Evolutionary conservation across 1,140 invertebrate species (phyloP).

Genomic region (Anagrus nilaparvatae): DNA sequence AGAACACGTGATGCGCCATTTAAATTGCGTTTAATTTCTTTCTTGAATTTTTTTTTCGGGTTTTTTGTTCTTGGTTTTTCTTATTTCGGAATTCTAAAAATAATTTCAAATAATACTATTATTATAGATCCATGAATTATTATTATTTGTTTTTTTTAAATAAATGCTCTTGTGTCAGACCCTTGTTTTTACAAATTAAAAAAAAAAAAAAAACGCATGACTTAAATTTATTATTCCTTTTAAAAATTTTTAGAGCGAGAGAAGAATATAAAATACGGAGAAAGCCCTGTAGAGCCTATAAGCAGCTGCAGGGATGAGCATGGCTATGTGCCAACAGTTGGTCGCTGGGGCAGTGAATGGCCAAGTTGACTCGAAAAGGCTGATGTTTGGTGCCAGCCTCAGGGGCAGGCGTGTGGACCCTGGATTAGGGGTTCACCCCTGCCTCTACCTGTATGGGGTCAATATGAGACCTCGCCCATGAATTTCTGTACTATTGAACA

Average conservation of each 20-base stretch:
- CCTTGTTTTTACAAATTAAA: too few species aligned
- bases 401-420: slow-evolving; percentile 41
- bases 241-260: slow-evolving; percentile 45
- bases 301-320: slow-evolving; percentile 51
- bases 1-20: too few species aligned
- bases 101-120: too few species aligned
- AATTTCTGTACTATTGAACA: slow-evolving; percentile 50
- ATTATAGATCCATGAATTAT: too few species aligned
- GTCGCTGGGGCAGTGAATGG: slow-evolving; percentile 80
- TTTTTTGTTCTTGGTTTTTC: too few species aligned
- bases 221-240: too few species aligned
- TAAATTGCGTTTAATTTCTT: too few species aligned
- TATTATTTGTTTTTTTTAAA: too few species aligned
- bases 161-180: too few species aligned
- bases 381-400: slow-evolving; percentile 44
- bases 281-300: slow-evolving; percentile 46
- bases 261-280: slow-evolving; percentile 43
- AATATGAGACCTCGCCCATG: slow-evolving; percentile 42
- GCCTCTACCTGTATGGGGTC: slow-evolving; percentile 42
- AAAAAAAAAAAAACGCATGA: too few species aligned
- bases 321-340: slow-evolving; percentile 62
- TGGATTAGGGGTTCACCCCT: slow-evolving; percentile 41
- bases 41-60: too few species aligned
- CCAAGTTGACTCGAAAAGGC: slow-evolving; percentile 80
- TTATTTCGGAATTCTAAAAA: too few species aligned